A percentile compares a stretch with the other conserved stretches of the same genome.
phyloP scores from a whole-genome alignment of 2,888 invertebrate species.

The Smittia aterrima region DNA sequence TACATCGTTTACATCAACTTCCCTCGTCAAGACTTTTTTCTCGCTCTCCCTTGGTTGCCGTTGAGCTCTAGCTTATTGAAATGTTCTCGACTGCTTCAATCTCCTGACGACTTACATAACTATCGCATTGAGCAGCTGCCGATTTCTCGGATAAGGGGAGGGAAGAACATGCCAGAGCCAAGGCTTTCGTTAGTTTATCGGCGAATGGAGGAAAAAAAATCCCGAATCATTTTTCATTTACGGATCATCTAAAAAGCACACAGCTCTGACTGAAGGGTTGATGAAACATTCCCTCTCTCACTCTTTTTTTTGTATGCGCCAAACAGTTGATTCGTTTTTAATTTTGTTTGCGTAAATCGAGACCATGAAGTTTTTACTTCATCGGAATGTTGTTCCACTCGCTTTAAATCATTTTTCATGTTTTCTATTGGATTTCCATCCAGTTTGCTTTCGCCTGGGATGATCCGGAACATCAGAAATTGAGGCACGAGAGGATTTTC shows the following conservation, averaged over 20 bases:
- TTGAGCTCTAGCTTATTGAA: slow-evolving; percentile 10
- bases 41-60: neutral
- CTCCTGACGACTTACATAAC: neutral
- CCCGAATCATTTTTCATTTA: slow-evolving; percentile 34
- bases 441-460: neutral
- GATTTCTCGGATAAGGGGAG: neutral
- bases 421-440: neutral
- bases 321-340: neutral
- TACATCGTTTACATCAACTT: slow-evolving; percentile 25
- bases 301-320: neutral
- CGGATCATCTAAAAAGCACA: slow-evolving; percentile 31
- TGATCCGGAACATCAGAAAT: no score
- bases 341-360: neutral
- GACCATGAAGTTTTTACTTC: neutral
- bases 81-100: slow-evolving; percentile 4
- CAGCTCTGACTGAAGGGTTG: slow-evolving; percentile 5
- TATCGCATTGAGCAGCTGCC: neutral
- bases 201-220: neutral
- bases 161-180: neutral
- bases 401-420: neutral
- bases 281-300: neutral
- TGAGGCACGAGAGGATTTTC: no score
- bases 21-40: slow-evolving; percentile 7
- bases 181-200: no score
- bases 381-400: neutral